Evolutionary conservation across 2,113 vertebrate genomes (phyloP).

Genomic region (Gymnocephalus cernua): DNA sequence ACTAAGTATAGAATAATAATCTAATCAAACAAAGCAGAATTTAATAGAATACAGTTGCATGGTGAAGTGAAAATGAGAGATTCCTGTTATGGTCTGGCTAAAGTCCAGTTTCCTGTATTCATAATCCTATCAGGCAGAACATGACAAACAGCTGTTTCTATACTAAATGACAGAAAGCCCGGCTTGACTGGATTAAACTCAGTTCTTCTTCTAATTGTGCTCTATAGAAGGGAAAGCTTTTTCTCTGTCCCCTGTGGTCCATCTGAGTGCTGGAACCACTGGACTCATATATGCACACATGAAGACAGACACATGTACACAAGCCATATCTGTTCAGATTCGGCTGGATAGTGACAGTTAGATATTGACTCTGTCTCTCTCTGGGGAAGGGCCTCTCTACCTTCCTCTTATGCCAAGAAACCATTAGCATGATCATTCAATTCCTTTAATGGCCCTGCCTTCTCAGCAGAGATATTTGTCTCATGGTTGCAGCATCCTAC

Average conservation of each 20-base stretch:
- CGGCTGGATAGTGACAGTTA: constrained; percentile 26
- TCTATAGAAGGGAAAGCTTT: constrained; percentile 42
- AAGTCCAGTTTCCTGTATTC: constrained; percentile 53
- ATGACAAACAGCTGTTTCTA: constrained; percentile 59
- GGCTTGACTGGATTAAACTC: constrained; percentile 55
- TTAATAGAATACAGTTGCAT: constrained; percentile 17
- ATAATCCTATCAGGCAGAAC: constrained; percentile 64
- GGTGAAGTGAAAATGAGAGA: constrained; percentile 44
- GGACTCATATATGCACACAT: constrained; percentile 4
- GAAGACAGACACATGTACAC: background rate
- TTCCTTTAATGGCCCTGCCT: constrained; percentile 66
- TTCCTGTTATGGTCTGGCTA: constrained; percentile 34
- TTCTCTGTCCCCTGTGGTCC: constrained; percentile 34
- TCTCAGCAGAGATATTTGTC: constrained; percentile 51
- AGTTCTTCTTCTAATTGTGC: constrained; percentile 55
- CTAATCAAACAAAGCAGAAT: constrained; percentile 28
- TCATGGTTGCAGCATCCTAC: constrained; percentile 33
- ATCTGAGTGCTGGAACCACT: constrained; percentile 47
- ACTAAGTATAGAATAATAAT: constrained; percentile 22
- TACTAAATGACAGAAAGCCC: constrained; percentile 51
- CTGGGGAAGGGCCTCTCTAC: constrained; percentile 45
- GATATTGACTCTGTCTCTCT: constrained; percentile 32
- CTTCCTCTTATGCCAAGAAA: constrained; percentile 60
- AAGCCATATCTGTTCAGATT: constrained; percentile 9
- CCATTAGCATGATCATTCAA: constrained; percentile 68